These are phyloP conservation scores for Fopius arisanus DNA, from an alignment of 1,140 invertebrate species.

Conservation along the genomic window DNA sequence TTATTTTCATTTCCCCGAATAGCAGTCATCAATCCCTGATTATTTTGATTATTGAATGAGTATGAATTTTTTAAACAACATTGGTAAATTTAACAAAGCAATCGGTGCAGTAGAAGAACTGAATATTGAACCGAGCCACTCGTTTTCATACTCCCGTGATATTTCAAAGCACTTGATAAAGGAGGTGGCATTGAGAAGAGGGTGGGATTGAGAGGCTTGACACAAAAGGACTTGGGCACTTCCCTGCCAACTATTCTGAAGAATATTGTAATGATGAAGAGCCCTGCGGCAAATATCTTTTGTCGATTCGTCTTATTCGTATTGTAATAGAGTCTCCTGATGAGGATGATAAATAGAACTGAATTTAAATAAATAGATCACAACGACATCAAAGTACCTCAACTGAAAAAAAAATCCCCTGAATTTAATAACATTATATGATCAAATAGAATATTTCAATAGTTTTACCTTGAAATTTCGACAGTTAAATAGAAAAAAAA, in stretches of 20 bases:
- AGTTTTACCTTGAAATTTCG: no score
- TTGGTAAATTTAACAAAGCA: background rate
- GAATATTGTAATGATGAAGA: background rate
- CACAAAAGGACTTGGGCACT: background rate
- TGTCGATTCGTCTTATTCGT: background rate
- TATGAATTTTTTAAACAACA: no score
- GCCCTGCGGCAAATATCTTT: constrained; percentile 7
- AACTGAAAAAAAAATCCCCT: no score
- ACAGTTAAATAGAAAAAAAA: no score
- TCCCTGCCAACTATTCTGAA: background rate
- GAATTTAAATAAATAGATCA: no score
- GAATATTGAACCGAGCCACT: background rate
- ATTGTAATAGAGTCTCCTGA: background rate
- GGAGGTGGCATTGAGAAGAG: background rate
- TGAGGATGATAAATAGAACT: no score
- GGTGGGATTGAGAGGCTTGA: background rate
- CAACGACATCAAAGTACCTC: no score
- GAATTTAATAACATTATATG: no score
- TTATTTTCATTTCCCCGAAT: no score
- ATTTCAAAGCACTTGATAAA: constrained; percentile 12
- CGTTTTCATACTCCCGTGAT: background rate
- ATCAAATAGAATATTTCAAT: no score
- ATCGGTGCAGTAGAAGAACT: background rate
- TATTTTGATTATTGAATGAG: no score
- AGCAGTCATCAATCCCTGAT: no score